Evolutionary conservation across 92 coral and sea anemone species (phyloP), one percentile per base, ranked within the genome.

Genomic region (Paragorgia papillata): DNA sequence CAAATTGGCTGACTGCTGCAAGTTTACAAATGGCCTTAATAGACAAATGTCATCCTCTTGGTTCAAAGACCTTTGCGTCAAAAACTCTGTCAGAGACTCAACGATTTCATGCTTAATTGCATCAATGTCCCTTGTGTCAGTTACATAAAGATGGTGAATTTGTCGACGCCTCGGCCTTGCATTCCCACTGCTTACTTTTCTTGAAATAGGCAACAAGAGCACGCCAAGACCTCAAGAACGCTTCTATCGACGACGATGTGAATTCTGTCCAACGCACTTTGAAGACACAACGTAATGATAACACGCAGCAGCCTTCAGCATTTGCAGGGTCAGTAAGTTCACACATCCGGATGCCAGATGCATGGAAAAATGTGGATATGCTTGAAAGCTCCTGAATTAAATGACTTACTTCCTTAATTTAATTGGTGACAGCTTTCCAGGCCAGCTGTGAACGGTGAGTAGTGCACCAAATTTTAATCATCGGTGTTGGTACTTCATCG

Each of bases 251-350:
- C 69, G 48, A 62, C 49, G 48, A 62, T 62, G 69, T 30, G 43
- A 62, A 62, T 62, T 62, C 69, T 62, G 69, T 62, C 69, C 69
- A 62, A n/a, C n/a, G n/a, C n/a, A n/a, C n/a, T n/a, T n/a, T n/a
- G n/a, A 61, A 61, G 40, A 61, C 67, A 7, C 67, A 8, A 61
- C 37, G 67, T 61, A 61, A 1, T 61, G 67, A 61, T 61, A 1
- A 61, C 67, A 61, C 67, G 33, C 67, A 61, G 44, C 67, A 61
- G 33, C 41, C 20, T 39, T 61, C 67, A 15, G 67, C 67, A 61
- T 61, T 61, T 62, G 69, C 69, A 33, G 48, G 44, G 40, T 62
- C 69, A 35, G 49, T 35, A 31, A 32, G 69, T 30, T 62, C 69
- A n/a, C n/a, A n/a, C n/a, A n/a, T n/a, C n/a, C n/a, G n/a, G n/a